Base-by-base conservation (phyloP, 2,113 vertebrate species). In the Neopipo cinnamomea region DNA sequence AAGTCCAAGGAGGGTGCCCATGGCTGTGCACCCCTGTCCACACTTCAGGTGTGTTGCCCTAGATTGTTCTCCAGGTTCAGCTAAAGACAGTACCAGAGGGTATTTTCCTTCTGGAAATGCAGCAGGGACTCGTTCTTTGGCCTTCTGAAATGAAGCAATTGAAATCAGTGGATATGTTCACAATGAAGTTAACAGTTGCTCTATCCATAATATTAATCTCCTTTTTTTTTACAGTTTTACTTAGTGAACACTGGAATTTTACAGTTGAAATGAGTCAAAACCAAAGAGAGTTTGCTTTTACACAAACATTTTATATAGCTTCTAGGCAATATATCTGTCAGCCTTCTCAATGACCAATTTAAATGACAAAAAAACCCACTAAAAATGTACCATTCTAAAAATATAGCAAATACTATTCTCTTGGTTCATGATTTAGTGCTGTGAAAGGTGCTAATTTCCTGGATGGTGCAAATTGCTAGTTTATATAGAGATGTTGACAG, bases 111-210 rank as follows among this genome's bases (percentile, higher is more conserved):
- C n/a, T 83, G 33, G 47, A 86, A 86, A 67, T 76, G 24, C 35
- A 59, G 9, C 14, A 33, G 30, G 22, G 30, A 59, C 25, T 70
- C 1, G 0, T 56, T 74, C 56, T 59, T 31, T 63, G 19, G 8
- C 28, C 22, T 67, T 85, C 21, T 65, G 53, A 59, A 68, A 35
- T 21, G 14, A 78, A 90, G 11, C 9, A 62, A 8, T 12, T 91
- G 35, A 82, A 91, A 67, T 3, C 25, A 58, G 19, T 72, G 88
- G 85, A 97, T 97, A 92, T 88, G 77, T 46, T 50, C n/a, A 50
- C 28, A 37, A 47, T 91, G 82, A 89, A 94, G 68, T 93, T 44
- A 75, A 96, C 97, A 96, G 67, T 67, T 58, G 24, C 44, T 77
- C 35, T 77, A 42, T 11, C 8, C 7, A 23, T 22, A 53, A 19